Percentiles rank a stretch among this genome's conserved stretches.
phyloP scores from a whole-genome alignment of 2,888 invertebrate species.

The Phanerotoma sp. region DNA sequence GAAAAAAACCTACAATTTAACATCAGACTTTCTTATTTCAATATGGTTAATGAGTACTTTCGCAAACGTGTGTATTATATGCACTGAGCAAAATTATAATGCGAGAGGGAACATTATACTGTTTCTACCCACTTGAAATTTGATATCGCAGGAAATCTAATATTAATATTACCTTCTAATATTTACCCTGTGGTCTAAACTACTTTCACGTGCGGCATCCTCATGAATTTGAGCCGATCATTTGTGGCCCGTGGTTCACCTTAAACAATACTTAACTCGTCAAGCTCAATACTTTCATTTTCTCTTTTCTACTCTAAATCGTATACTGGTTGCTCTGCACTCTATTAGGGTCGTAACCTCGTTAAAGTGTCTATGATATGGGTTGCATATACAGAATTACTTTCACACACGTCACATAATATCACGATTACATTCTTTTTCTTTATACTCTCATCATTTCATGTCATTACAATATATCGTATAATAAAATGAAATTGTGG shows the following conservation, averaged over 20 bases:
- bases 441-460: not conserved
- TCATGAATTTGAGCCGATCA: slow-evolving; percentile 1
- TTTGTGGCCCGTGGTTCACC: not conserved
- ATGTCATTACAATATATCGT: too few species aligned
- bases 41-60: too few species aligned
- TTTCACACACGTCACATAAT: not conserved
- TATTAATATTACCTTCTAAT: slow-evolving; percentile 2
- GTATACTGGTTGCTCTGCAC: slow-evolving; percentile 8
- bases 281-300: slow-evolving; percentile 5
- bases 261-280: not conserved
- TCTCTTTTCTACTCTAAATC: slow-evolving; percentile 7
- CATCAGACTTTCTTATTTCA: too few species aligned
- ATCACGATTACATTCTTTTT: slow-evolving; percentile 2
- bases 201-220: slow-evolving; percentile 1
- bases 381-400: slow-evolving; percentile 1
- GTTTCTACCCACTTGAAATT: slow-evolving; percentile 1
- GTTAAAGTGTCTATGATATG: slow-evolving; percentile 19
- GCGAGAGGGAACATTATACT: not conserved
- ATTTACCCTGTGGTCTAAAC: slow-evolving; percentile 7
- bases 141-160: slow-evolving; percentile 5
- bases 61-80: too few species aligned
- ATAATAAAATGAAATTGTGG: too few species aligned
- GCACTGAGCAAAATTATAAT: not conserved
- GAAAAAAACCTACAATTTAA: too few species aligned
- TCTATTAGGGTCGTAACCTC: slow-evolving; percentile 24